Evolutionary conservation across 2,888 invertebrate genomes (phyloP).

Genomic region (Julus scanicus): DNA sequence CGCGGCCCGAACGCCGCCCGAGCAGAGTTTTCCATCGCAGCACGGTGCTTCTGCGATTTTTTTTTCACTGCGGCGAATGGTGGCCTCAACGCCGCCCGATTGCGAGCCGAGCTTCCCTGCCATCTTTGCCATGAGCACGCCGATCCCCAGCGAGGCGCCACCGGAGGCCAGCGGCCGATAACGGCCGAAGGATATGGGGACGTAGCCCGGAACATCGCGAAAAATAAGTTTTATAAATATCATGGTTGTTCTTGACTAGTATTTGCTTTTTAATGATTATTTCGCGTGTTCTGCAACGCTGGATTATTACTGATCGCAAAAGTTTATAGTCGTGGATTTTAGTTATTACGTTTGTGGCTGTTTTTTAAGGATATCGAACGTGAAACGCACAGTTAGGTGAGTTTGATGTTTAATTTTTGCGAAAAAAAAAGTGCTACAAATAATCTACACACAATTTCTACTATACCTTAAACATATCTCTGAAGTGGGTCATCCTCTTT

Average conservation of each 20-base stretch:
- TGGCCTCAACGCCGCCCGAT: background rate
- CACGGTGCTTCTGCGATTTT: background rate
- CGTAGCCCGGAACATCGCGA: background rate
- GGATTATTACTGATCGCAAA: background rate
- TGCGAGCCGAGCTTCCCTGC: background rate
- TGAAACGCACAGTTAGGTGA: background rate
- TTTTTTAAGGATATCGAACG: background rate
- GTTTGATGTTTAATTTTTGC: background rate
- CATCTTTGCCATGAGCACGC: background rate
- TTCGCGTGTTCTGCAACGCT: background rate
- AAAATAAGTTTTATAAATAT: background rate
- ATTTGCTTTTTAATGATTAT: background rate
- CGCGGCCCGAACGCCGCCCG: conserved; percentile 7
- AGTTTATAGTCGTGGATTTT: background rate
- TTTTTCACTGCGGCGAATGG: background rate
- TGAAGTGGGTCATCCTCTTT: too few species aligned
- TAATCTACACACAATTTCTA: too few species aligned
- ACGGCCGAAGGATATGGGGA: background rate
- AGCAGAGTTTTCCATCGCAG: background rate
- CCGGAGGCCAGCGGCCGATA: background rate
- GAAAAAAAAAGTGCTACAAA: too few species aligned
- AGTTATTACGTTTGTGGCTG: background rate
- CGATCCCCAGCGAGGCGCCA: background rate
- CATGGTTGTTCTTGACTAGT: background rate
- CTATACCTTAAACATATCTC: too few species aligned